A percentile compares a stretch with the other conserved stretches of the same genome.
Conservation (phyloP, 2,113 vertebrate species). For the Neotoma lepida region DNA sequence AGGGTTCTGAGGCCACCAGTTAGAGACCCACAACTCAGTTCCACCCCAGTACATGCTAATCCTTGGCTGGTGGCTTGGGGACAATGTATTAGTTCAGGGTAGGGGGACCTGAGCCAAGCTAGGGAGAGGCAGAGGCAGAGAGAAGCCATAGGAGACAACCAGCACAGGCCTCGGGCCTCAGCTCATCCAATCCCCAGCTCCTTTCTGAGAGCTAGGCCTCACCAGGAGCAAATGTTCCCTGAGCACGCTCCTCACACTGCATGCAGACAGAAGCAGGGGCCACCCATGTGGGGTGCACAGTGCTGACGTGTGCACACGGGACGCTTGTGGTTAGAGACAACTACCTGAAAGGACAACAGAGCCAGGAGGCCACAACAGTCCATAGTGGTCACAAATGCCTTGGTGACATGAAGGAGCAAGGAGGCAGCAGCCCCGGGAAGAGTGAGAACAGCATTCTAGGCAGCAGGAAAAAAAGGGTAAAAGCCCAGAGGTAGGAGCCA, state of each 20-base stretch:
- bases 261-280: not conserved
- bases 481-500: not conserved
- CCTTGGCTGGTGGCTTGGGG: not conserved
- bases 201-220: not conserved
- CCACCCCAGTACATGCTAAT: too few species aligned
- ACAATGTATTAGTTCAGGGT: not conserved
- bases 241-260: too few species aligned
- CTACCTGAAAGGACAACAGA: not conserved
- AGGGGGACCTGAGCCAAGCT: not conserved
- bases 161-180: not conserved
- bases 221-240: not conserved
- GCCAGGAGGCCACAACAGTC: not conserved
- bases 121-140: too few species aligned
- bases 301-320: not conserved
- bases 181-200: not conserved
- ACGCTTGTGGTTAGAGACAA: not conserved
- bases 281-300: too few species aligned
- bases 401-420: not conserved
- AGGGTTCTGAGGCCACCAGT: not conserved
- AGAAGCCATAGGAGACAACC: not conserved
- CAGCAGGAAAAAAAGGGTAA: rapidly evolving
- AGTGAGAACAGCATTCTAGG: not conserved
- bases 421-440: not conserved
- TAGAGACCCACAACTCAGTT: not conserved
- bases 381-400: not conserved